phyloP scores from a whole-genome alignment of 2,113 vertebrate species.

The Nannospalax galili region DNA sequence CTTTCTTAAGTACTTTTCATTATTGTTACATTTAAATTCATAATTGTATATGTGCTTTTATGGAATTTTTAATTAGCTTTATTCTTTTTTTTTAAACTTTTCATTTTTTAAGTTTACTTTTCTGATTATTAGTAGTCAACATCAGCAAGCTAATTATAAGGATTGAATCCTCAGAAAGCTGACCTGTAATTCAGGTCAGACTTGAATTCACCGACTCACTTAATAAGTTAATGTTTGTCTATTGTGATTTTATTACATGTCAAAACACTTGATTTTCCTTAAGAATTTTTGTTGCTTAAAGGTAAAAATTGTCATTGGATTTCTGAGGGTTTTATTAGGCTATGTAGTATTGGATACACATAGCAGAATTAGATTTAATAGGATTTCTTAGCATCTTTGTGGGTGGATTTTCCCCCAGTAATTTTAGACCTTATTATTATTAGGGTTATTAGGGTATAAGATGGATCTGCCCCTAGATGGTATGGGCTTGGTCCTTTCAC shows the following conservation, averaged over 20 bases:
- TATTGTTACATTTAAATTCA: not conserved
- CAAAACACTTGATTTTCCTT: constrained; percentile 50
- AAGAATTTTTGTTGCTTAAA: constrained; percentile 45
- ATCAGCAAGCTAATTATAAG: not conserved
- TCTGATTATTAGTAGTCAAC: constrained; percentile 20
- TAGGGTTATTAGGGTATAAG: too few species aligned
- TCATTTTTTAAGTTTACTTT: constrained; percentile 19
- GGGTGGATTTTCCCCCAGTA: not conserved
- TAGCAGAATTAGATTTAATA: constrained; percentile 9
- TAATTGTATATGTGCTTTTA: not conserved
- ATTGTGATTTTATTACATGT: constrained; percentile 37
- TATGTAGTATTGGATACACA: not conserved
- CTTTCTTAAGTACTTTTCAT: constrained; percentile 31
- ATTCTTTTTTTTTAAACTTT: constrained; percentile 55
- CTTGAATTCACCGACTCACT: constrained; percentile 50
- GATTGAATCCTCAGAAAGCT: not conserved
- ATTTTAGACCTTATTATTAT: constrained; percentile 33
- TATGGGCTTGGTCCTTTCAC: constrained; percentile 69
- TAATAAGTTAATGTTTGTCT: constrained; percentile 52
- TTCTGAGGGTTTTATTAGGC: constrained; percentile 50
- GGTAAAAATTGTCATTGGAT: not conserved
- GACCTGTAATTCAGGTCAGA: not conserved
- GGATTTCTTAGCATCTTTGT: constrained; percentile 1
- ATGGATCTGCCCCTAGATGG: constrained; percentile 48
- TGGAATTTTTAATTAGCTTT: constrained; percentile 34